Evolutionary conservation across 2,113 vertebrate species (phyloP), one percentile per base, ranked within the genome.

Genomic region (Rhagologus leucostigma): DNA sequence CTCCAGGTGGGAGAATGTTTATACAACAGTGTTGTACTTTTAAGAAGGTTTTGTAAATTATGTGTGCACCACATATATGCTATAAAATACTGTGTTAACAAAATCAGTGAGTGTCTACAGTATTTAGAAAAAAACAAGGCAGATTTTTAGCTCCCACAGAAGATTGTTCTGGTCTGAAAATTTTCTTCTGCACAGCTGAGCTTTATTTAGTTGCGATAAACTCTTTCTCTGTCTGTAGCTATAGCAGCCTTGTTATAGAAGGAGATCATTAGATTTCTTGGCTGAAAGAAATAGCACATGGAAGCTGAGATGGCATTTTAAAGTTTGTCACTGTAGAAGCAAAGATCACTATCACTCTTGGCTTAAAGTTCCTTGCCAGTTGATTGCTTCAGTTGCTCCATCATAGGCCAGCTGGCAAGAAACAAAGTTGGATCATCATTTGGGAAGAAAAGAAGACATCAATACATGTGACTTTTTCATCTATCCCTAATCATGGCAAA

Each of bases 301-400:
- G 77, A 89, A 92, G 47, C 68, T 82, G 82, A 87, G 52, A 79
- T 93, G 87, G 23, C 73, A 75, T 87, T 89, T 92, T 93, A 75
- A 93, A 37, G 47, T 88, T 90, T 95, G 50, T 93, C 91, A 80
- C 46, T 86, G 35, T 78, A 50, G 65, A 89, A 89, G 68, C 42
- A 90, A 71, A 76, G 65, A 75, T 87, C n/a, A 16, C 62, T 90
- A 32, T 82, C 46, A 56, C 37, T 16, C 68, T 89, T 81, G 77
- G 39, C 49, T 47, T 90, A 85, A 41, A 88, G 10, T 52, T 82
- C 75, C 77, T 60, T 87, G 53, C 53, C 49, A 32, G 14, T 12
- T 84, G 57, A 75, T 82, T 90, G 78, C 41, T 93, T 46, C 44
- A 20, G 37, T 62, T 78, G 39, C 75, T 82, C 53, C 84, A 16